Evolutionary conservation across 2,113 vertebrate species (phyloP).

Genomic region (human): GRCh38 chr1:151164001-151164500

Average conservation of each 20-base stretch:
- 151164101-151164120: neutral
- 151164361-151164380: conserved; percentile 10
- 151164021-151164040: neutral
- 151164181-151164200: no score
- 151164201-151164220: neutral
- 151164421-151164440: neutral
- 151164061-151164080: neutral
- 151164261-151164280: neutral
- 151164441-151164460: neutral
- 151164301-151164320: neutral
- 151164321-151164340: neutral
- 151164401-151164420: neutral
- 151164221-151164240: neutral
- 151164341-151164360: neutral
- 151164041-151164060: neutral
- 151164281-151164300: neutral
- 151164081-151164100: neutral
- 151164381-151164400: conserved; percentile 10
- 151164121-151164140: no score
- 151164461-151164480: conserved; percentile 1
- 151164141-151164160: neutral
- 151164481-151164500: neutral
- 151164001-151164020: neutral
- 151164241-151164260: neutral
- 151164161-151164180: neutral